These are phyloP conservation scores for Hyphantria cunea DNA, from an alignment of 1,140 invertebrate genomes.

Conservation along the genomic window DNA sequence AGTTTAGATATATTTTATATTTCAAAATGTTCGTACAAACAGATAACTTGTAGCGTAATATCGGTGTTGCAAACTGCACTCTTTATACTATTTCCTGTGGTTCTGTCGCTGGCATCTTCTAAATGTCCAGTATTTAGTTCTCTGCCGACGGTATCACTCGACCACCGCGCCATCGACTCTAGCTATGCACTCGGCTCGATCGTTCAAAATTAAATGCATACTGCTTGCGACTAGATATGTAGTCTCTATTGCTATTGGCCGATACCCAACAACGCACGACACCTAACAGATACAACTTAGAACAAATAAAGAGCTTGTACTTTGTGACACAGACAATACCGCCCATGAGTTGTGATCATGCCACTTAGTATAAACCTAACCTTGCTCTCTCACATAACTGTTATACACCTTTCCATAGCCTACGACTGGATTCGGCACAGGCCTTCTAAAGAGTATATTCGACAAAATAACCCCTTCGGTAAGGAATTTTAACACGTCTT, in stretches of 20 bases:
- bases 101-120: constrained; percentile 78
- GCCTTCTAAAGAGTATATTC: constrained; percentile 83
- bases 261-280: constrained; percentile 75
- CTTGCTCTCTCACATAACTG: constrained; percentile 78
- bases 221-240: constrained; percentile 79
- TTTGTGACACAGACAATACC: constrained; percentile 78
- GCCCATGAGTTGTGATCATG: constrained; percentile 66
- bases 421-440: constrained; percentile 82
- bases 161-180: constrained; percentile 72
- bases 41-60: constrained; percentile 58
- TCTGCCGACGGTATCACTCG: constrained; percentile 61
- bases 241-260: constrained; percentile 80
- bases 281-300: constrained; percentile 74
- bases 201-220: constrained; percentile 79
- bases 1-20: neutral
- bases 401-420: constrained; percentile 82
- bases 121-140: constrained; percentile 70
- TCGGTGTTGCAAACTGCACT: constrained; percentile 82
- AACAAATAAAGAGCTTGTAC: constrained; percentile 80
- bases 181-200: constrained; percentile 78
- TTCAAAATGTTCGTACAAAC: neutral
- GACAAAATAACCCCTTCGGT: constrained; percentile 83
- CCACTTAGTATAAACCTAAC: constrained; percentile 70
- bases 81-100: constrained; percentile 79
- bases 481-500: constrained; percentile 82